Percentiles rank a stretch among this genome's conserved stretches.
Conservation (phyloP, 1,140 invertebrate genomes). For the Brachionus koreanus region DNA sequence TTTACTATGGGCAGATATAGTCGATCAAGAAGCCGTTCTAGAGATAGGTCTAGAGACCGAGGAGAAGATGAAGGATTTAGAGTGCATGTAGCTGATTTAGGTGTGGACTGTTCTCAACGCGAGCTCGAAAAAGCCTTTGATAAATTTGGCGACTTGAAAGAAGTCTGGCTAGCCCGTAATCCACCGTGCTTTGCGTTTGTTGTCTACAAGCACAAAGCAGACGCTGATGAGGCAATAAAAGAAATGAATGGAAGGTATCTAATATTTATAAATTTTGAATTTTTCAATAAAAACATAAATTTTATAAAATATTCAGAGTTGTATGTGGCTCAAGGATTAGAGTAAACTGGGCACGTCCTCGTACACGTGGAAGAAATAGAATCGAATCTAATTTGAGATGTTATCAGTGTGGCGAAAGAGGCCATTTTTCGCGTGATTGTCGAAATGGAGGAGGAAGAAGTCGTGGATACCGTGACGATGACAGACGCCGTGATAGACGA, state of each 20-base stretch:
- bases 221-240: constrained; percentile 54
- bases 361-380: constrained; percentile 50
- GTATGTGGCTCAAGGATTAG: constrained; percentile 47
- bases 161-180: constrained; percentile 56
- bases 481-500: not conserved
- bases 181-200: constrained; percentile 59
- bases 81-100: constrained; percentile 53
- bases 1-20: not conserved
- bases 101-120: constrained; percentile 46
- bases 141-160: constrained; percentile 54
- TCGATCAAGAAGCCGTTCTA: not conserved
- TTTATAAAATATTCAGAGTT: constrained; percentile 61
- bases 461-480: constrained; percentile 9
- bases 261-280: too few relatives aligned
- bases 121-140: constrained; percentile 53
- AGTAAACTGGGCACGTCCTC: constrained; percentile 54
- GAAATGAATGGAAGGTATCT: constrained; percentile 52
- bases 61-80: constrained; percentile 47
- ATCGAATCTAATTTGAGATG: constrained; percentile 51
- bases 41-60: not conserved
- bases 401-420: constrained; percentile 56
- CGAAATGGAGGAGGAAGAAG: not conserved
- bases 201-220: constrained; percentile 53
- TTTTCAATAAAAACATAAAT: not conserved
- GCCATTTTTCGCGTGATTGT: constrained; percentile 50